phyloP scores from a whole-genome alignment of 2,888 invertebrate genomes.

The Patella caerulea region DNA sequence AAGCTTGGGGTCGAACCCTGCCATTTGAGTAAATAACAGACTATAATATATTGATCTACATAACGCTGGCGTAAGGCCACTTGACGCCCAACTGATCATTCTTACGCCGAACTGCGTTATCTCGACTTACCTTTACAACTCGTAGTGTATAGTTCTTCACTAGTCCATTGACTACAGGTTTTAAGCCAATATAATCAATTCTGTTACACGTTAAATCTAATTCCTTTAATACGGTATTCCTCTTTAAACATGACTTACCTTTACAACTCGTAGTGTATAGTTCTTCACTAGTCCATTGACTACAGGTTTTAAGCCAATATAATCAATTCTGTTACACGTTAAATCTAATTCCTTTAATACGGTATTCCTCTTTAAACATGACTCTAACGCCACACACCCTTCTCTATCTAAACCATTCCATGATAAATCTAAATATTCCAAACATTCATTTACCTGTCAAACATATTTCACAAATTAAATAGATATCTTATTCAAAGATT shows the following conservation, averaged over 20 bases:
- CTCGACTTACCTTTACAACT: not conserved
- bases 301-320: not conserved
- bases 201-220: conserved; percentile 1
- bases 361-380: not conserved
- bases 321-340: not conserved
- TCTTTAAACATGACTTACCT: not conserved
- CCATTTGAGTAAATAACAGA: too few species aligned
- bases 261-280: not conserved
- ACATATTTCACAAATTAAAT: too few species aligned
- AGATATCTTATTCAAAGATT: too few species aligned
- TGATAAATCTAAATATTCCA: not conserved
- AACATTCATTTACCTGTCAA: too few species aligned
- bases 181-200: not conserved
- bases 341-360: not conserved
- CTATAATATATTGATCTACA: too few species aligned
- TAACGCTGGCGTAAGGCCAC: too few species aligned
- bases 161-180: not conserved
- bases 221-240: not conserved
- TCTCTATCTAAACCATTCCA: conserved; percentile 4
- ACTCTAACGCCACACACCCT: not conserved
- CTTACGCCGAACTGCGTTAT: too few species aligned
- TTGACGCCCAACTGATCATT: too few species aligned
- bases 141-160: not conserved
- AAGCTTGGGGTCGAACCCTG: too few species aligned
- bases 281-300: not conserved